These are phyloP conservation scores for Gastrophysa polygoni DNA, from an alignment of 2,888 invertebrate genomes.

Conservation along the genomic window DNA sequence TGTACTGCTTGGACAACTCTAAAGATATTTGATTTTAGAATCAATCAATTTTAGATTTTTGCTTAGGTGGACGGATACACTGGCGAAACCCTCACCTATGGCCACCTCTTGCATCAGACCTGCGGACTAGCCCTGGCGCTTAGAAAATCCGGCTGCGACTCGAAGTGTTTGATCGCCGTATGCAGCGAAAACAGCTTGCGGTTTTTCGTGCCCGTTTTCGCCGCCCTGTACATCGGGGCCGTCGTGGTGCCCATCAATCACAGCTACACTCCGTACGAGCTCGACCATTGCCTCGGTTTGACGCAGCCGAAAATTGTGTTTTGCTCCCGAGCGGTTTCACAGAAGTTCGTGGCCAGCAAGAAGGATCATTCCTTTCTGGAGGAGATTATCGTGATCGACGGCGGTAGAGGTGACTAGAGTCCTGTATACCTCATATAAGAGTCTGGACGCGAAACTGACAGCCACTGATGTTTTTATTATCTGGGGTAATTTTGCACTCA, in stretches of 20 bases:
- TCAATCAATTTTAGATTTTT: no score
- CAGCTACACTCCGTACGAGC: conserved; percentile 30
- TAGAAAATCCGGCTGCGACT: conserved; percentile 33
- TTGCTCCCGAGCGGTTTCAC: conserved; percentile 64
- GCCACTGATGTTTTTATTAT: no score
- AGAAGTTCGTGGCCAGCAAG: conserved; percentile 62
- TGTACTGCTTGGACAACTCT: no score
- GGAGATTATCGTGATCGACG: no score
- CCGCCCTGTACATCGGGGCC: conserved; percentile 44
- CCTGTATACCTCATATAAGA: no score
- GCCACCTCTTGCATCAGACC: conserved; percentile 36
- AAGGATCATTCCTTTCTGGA: no score
- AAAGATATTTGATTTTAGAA: no score
- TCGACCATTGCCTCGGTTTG: conserved; percentile 64
- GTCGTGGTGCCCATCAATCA: conserved; percentile 44
- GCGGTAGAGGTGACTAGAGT: no score
- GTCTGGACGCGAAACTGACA: no score
- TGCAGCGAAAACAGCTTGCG: conserved; percentile 45
- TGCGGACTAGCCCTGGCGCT: conserved; percentile 42
- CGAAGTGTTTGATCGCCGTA: conserved; percentile 40
- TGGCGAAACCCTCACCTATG: conserved; percentile 35
- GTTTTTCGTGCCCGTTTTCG: conserved; percentile 42
- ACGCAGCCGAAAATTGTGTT: conserved; percentile 71
- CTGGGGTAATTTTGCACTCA: no score
- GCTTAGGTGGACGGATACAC: conserved; percentile 45